Conservation (phyloP, 2,888 invertebrate genomes). For the Scaptomyza cyrtandrae region DNA sequence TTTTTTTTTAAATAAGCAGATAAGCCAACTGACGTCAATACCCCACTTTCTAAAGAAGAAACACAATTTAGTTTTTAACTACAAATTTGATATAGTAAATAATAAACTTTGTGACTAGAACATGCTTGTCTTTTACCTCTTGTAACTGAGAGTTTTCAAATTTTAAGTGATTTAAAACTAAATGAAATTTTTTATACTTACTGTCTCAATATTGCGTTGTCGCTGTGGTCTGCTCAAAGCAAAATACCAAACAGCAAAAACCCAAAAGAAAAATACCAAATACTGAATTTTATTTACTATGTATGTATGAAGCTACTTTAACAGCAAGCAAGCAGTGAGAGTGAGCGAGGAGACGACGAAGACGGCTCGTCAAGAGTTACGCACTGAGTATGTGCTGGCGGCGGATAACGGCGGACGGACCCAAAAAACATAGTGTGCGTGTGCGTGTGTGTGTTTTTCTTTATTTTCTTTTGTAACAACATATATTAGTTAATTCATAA, state of each 20-base stretch:
- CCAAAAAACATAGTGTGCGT: slow-evolving; percentile 51
- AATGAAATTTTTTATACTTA: not conserved
- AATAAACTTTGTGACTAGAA: too few relatives aligned
- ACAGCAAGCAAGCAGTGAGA: slow-evolving; percentile 40
- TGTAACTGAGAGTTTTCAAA: too few relatives aligned
- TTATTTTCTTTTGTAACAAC: slow-evolving; percentile 59
- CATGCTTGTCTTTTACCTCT: too few relatives aligned
- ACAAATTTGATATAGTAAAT: too few relatives aligned
- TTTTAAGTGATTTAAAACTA: too few relatives aligned
- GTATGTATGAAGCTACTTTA: slow-evolving; percentile 23
- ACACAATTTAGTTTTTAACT: too few relatives aligned
- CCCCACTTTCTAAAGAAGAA: too few relatives aligned
- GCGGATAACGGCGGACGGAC: slow-evolving; percentile 58
- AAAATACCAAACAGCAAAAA: slow-evolving; percentile 23
- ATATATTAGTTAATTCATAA: slow-evolving; percentile 56
- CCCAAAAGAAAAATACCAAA: slow-evolving; percentile 19
- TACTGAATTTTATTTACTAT: slow-evolving; percentile 1
- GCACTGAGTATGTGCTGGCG: slow-evolving; percentile 61
- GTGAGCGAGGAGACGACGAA: slow-evolving; percentile 51
- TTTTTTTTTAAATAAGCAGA: too few relatives aligned
- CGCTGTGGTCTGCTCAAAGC: not conserved
- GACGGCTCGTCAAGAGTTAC: slow-evolving; percentile 60
- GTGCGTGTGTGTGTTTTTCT: slow-evolving; percentile 51
- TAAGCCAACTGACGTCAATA: too few relatives aligned
- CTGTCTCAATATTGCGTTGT: not conserved